Percentiles rank a stretch among this genome's conserved stretches.
These are phyloP conservation scores for Channa striata DNA, from an alignment of 2,797 vertebrate species.

Conservation along the genomic window DNA sequence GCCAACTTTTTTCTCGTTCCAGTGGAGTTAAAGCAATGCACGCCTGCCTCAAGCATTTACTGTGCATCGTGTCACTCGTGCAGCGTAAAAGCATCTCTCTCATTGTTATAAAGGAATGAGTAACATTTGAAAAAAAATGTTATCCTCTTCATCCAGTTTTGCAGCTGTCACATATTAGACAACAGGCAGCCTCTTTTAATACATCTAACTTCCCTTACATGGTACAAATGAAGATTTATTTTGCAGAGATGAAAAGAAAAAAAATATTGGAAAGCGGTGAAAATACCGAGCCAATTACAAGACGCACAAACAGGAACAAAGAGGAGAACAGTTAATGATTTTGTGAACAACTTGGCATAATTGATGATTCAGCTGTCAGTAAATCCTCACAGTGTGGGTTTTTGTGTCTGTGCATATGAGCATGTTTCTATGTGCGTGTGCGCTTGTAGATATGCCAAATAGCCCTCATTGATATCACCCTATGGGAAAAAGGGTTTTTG, in stretches of 20 bases:
- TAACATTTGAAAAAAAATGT: constrained; percentile 2
- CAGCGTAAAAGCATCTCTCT: background rate
- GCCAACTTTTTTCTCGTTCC: constrained; percentile 26
- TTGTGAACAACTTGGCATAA: constrained; percentile 39
- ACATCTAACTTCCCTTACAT: constrained; percentile 27
- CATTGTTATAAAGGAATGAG: constrained; percentile 18
- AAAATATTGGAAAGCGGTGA: constrained; percentile 10
- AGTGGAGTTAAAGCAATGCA: constrained; percentile 29
- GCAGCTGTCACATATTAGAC: constrained; percentile 33
- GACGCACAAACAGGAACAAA: constrained; percentile 31
- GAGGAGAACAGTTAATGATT: constrained; percentile 31
- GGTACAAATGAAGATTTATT: constrained; percentile 45
- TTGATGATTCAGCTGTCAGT: constrained; percentile 50
- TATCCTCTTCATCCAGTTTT: background rate
- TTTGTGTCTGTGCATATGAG: constrained; percentile 19
- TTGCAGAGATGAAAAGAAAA: constrained; percentile 23
- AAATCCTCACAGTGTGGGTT: constrained; percentile 25
- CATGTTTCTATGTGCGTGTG: background rate
- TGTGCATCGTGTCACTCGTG: background rate
- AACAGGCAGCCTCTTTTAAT: constrained; percentile 10
- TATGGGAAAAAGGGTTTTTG: constrained; percentile 57
- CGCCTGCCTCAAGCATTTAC: constrained; percentile 1
- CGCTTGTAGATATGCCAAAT: constrained; percentile 50
- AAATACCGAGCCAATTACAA: constrained; percentile 37
- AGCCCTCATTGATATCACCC: constrained; percentile 51